Evolutionary conservation across 30 jellyfish, hydroid and myxozoan genomes (phyloP).

Genomic region (Rhopilema esculentum): DNA sequence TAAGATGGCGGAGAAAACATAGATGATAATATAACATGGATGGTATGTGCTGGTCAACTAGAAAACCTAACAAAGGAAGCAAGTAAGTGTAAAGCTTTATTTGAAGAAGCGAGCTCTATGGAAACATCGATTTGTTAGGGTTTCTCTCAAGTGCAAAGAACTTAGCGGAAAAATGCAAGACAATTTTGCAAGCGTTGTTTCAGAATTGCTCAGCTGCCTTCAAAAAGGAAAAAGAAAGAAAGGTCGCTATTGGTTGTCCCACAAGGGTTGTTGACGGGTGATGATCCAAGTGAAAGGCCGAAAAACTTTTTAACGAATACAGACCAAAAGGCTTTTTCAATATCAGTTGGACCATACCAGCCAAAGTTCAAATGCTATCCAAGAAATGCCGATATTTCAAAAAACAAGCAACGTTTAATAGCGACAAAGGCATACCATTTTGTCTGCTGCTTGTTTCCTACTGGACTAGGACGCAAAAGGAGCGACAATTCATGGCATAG

Average conservation of each 20-base stretch:
- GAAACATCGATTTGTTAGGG: background rate
- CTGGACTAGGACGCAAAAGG: background rate
- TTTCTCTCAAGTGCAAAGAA: background rate
- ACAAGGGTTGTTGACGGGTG: background rate
- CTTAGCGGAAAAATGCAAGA: background rate
- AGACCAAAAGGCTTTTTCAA: background rate
- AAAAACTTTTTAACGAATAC: background rate
- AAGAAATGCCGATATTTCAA: background rate
- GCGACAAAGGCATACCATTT: background rate
- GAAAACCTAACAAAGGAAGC: background rate
- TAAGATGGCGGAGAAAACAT: too few relatives aligned
- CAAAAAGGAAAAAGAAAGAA: background rate
- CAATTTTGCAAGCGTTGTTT: background rate
- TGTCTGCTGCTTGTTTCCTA: background rate
- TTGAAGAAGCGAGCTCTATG: slow-evolving; percentile 4
- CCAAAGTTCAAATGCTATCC: background rate
- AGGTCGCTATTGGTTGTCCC: background rate
- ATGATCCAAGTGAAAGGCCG: background rate
- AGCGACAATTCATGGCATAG: background rate
- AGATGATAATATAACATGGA: background rate
- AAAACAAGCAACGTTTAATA: background rate
- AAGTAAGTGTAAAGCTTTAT: background rate
- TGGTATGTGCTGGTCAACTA: background rate
- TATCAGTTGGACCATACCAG: background rate
- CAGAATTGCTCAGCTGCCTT: background rate